Percentiles rank a stretch among this genome's conserved stretches.
phyloP scores from a whole-genome alignment of 2,888 invertebrate genomes.

The Tridacna crocea region DNA sequence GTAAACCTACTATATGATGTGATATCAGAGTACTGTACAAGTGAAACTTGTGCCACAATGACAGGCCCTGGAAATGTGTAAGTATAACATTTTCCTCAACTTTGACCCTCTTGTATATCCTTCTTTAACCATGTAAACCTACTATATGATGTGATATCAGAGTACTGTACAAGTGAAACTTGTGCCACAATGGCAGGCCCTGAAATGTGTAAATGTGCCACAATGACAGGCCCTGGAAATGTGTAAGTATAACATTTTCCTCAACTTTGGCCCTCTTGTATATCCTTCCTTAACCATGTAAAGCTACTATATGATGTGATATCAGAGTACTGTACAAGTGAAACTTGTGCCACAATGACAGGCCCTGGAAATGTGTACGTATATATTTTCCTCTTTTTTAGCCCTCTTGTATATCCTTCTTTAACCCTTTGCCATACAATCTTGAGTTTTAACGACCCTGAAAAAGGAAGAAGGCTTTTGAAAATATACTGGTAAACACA shows the following conservation, averaged over 20 bases:
- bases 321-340: slow-evolving; percentile 99
- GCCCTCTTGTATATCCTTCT: too few species aligned
- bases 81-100: slow-evolving; percentile 70
- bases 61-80: slow-evolving; percentile 97
- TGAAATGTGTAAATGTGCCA: slow-evolving; percentile 96
- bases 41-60: slow-evolving; percentile 96
- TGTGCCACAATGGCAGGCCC: slow-evolving; percentile 98
- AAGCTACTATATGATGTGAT: slow-evolving; percentile 99
- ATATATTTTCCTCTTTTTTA: too few species aligned
- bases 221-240: too few species aligned
- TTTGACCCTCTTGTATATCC: slow-evolving; percentile 88
- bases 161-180: slow-evolving; percentile 97
- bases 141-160: slow-evolving; percentile 98
- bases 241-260: slow-evolving; percentile 80
- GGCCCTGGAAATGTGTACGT: too few species aligned
- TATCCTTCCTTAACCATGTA: slow-evolving; percentile 99
- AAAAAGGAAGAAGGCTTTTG: too few species aligned
- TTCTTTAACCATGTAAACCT: slow-evolving; percentile 99
- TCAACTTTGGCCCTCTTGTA: slow-evolving; percentile 73
- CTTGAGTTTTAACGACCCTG: neutral
- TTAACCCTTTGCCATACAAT: neutral
- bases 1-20: slow-evolving; percentile 99
- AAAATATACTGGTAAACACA: too few species aligned
- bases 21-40: slow-evolving; percentile 99
- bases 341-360: slow-evolving; percentile 95